Percentiles rank a stretch among this genome's conserved stretches.
phyloP scores from a whole-genome alignment of 2,888 invertebrate genomes.

The Stramonita haemastoma region DNA sequence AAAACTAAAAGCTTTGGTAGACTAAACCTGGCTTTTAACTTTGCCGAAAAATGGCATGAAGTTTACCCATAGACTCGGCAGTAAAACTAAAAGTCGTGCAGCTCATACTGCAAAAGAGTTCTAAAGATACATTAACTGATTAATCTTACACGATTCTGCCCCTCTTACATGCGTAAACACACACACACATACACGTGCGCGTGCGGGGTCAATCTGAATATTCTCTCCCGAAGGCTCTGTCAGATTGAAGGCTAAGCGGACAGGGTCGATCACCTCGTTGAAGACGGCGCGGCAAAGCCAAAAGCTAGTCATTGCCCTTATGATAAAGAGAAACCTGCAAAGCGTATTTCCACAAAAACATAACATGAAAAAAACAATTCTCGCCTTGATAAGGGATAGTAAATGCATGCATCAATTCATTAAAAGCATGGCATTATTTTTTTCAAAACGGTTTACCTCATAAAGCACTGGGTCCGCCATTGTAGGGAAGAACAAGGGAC shows the following conservation, averaged over 20 bases:
- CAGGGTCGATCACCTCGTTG: slow-evolving; percentile 38
- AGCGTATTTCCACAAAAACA: background rate
- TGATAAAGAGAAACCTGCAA: slow-evolving; percentile 7
- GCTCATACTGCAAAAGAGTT: too few species aligned
- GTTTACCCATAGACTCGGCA: too few species aligned
- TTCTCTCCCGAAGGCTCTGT: background rate
- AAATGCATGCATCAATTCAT: background rate
- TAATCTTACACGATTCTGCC: background rate
- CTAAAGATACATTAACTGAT: too few species aligned
- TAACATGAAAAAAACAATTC: background rate
- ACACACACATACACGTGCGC: background rate
- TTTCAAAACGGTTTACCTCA: slow-evolving; percentile 53
- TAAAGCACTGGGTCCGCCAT: slow-evolving; percentile 56
- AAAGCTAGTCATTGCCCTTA: slow-evolving; percentile 4
- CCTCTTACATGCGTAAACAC: background rate
- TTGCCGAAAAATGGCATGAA: too few species aligned
- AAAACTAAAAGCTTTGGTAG: too few species aligned
- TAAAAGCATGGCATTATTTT: background rate
- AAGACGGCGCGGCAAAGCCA: slow-evolving; percentile 43
- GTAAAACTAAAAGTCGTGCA: too few species aligned
- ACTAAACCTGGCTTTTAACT: too few species aligned
- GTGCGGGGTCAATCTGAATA: background rate
- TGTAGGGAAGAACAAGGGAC: slow-evolving; percentile 41
- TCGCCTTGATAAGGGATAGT: background rate
- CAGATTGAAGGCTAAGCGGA: background rate